Evolutionary conservation across 2,888 invertebrate species (phyloP).

Genomic region (Agapostemon virescens): DNA sequence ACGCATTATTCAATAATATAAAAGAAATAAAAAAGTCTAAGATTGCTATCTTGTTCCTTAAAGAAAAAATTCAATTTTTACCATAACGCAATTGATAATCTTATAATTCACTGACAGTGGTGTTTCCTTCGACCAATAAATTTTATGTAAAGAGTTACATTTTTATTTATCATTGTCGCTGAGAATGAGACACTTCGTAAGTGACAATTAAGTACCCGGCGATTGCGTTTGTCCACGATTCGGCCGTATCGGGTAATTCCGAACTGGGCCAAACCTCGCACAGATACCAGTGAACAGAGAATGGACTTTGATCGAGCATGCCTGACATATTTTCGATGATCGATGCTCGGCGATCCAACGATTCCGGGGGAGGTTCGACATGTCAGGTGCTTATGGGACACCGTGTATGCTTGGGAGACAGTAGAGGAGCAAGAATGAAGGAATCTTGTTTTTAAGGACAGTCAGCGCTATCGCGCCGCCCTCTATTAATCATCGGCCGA

Average conservation of each 20-base stretch:
- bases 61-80: too few species aligned
- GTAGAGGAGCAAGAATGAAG: conserved; percentile 44
- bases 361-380: conserved; percentile 52
- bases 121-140: neutral
- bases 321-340: conserved; percentile 67
- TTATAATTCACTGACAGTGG: too few species aligned
- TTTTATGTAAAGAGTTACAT: neutral
- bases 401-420: conserved; percentile 57
- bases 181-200: neutral
- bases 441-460: conserved; percentile 64
- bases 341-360: conserved; percentile 61
- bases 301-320: conserved; percentile 47
- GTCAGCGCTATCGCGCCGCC: conserved; percentile 62
- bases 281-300: conserved; percentile 34
- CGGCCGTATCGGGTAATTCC: conserved; percentile 23
- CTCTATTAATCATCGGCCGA: conserved; percentile 70
- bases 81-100: too few species aligned
- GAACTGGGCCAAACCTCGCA: conserved; percentile 14
- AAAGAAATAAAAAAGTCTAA: too few species aligned
- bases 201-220: neutral
- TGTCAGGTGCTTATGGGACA: conserved; percentile 70
- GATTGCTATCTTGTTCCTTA: too few species aligned
- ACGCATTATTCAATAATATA: too few species aligned
- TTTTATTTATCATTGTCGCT: neutral
- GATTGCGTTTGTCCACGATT: neutral